phyloP scores from a whole-genome alignment of 1,140 invertebrate species.

The Drosophila biarmipes region DNA sequence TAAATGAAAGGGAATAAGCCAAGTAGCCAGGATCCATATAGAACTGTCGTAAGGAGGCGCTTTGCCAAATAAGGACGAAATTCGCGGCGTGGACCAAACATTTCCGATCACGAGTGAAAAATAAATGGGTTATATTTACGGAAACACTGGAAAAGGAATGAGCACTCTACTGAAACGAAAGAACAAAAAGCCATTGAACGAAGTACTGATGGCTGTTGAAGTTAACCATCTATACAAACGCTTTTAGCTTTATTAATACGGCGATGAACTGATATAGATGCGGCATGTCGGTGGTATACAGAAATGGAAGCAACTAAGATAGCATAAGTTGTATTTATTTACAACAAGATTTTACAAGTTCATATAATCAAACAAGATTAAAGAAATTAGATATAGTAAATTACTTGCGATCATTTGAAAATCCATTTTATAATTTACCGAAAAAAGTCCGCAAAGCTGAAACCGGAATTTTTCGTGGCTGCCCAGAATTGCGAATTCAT shows the following conservation, averaged over 20 bases:
- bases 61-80: constrained; percentile 18
- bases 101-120: background rate
- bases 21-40: constrained; percentile 41
- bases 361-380: too few species aligned
- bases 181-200: too few species aligned
- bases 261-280: background rate
- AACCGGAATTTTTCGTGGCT: background rate
- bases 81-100: constrained; percentile 28
- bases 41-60: constrained; percentile 15
- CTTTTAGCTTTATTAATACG: constrained; percentile 3
- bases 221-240: constrained; percentile 1
- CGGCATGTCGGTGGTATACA: background rate
- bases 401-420: background rate
- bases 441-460: background rate
- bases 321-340: too few species aligned
- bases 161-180: too few species aligned
- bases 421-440: background rate
- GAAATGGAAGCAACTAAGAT: too few species aligned
- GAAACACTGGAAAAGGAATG: background rate
- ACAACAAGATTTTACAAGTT: too few species aligned
- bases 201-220: constrained; percentile 1
- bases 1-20: constrained; percentile 53
- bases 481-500: background rate
- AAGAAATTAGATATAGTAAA: too few species aligned
- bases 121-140: background rate